A percentile compares a stretch with the other conserved stretches of the same genome.
Conservation (phyloP, 2,797 vertebrate species). For the Cossypha caffra region DNA sequence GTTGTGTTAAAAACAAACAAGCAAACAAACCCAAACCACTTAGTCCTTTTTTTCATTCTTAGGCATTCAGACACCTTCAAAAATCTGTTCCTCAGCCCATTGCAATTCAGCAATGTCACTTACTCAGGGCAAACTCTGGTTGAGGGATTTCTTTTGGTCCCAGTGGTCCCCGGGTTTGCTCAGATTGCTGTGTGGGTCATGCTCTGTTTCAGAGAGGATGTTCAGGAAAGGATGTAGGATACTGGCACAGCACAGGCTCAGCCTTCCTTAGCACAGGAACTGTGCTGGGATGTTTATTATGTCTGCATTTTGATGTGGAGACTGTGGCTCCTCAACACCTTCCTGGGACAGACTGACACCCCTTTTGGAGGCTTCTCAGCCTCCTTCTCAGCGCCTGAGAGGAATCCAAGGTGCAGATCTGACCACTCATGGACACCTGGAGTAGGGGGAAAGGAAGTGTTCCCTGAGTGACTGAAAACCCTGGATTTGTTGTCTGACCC, state of each 20-base stretch:
- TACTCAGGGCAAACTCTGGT: background rate
- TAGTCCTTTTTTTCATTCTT: background rate
- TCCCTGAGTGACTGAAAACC: background rate
- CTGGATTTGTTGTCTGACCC: background rate
- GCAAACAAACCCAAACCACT: background rate
- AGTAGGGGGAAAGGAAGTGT: background rate
- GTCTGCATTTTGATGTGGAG: background rate
- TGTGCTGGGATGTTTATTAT: background rate
- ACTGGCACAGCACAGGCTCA: background rate
- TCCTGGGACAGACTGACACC: background rate
- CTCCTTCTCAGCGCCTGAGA: rapidly evolving
- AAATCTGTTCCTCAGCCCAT: background rate
- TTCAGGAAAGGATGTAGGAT: background rate
- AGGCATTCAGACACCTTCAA: background rate
- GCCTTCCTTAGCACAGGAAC: background rate
- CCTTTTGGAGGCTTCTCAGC: background rate
- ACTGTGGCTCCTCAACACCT: background rate
- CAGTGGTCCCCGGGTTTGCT: background rate
- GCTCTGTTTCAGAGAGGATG: background rate
- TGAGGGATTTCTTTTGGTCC: background rate
- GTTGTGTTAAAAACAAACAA: background rate
- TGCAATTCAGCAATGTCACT: background rate
- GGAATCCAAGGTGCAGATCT: background rate
- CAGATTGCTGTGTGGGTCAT: background rate
- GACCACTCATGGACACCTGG: background rate